Conservation (phyloP, 2,888 invertebrate species). For the Limnephilus lunatus region DNA sequence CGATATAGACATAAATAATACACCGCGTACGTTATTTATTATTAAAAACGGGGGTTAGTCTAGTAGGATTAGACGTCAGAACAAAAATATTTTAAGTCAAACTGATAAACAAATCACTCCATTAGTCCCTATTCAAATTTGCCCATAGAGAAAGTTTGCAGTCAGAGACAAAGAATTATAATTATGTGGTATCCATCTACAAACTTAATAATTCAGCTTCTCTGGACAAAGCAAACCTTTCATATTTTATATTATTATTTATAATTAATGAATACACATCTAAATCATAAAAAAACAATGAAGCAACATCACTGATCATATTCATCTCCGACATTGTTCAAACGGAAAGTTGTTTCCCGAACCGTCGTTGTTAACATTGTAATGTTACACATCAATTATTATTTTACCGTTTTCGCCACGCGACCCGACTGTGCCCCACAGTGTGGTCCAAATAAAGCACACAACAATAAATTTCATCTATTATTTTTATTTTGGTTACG, state of each 20-base stretch:
- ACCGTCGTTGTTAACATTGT: conserved; percentile 34
- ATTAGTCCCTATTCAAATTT: background rate
- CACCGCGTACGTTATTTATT: too few relatives aligned
- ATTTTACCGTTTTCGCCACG: conserved; percentile 36
- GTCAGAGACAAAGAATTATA: background rate
- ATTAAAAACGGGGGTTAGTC: too few relatives aligned
- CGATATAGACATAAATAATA: background rate
- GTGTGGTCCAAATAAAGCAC: background rate
- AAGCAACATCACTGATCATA: background rate
- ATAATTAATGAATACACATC: background rate
- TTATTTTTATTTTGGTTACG: too few relatives aligned
- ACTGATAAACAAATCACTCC: background rate
- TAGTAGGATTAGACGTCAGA: background rate
- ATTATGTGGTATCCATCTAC: background rate
- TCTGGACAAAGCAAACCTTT: background rate
- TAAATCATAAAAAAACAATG: conserved; percentile 25
- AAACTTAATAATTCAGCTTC: too few relatives aligned
- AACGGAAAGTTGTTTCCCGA: conserved; percentile 21
- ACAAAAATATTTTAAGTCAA: background rate
- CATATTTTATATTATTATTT: background rate
- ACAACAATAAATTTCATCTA: too few relatives aligned
- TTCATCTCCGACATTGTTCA: conserved; percentile 36
- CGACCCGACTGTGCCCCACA: background rate
- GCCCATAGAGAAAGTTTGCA: background rate
- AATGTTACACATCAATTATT: conserved; percentile 43